phyloP scores from a whole-genome alignment of 53 echinoderm and acorn worm genomes.

The Holothuria scabra region DNA sequence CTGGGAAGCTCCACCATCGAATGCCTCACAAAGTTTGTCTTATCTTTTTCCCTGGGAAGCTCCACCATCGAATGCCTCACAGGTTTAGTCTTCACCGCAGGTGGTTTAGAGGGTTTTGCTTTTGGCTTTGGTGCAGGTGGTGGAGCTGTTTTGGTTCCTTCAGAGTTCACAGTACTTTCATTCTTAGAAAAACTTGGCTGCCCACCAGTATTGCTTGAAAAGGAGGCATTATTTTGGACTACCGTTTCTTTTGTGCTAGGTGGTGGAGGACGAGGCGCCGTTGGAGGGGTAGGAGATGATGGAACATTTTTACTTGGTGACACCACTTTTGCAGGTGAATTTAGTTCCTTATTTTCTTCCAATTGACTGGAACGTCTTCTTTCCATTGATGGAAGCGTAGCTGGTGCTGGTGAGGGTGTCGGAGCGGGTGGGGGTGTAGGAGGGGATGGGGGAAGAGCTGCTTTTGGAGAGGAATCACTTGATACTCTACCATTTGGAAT shows the following conservation, averaged over 20 bases:
- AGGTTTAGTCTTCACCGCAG: constrained; percentile 20
- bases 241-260: neutral
- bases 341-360: neutral
- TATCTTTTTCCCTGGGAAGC: constrained; percentile 5
- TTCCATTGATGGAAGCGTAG: neutral
- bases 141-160: neutral
- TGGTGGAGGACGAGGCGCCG: neutral
- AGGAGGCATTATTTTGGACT: no score
- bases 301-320: no score
- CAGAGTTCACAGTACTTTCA: no score
- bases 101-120: constrained; percentile 4
- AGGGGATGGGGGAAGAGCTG: neutral
- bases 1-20: constrained; percentile 22
- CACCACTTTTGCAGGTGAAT: no score
- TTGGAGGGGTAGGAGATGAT: neutral
- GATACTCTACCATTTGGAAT: no score
- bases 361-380: neutral
- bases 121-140: constrained; percentile 41
- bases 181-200: no score
- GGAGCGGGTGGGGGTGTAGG: no score
- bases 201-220: no score
- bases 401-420: neutral
- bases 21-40: constrained; percentile 3
- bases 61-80: constrained; percentile 33
- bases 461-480: neutral